Percentiles rank a stretch among this genome's conserved stretches.
These are phyloP conservation scores for Pteria penguin DNA, from an alignment of 2,888 invertebrate genomes.

Conservation along the genomic window DNA sequence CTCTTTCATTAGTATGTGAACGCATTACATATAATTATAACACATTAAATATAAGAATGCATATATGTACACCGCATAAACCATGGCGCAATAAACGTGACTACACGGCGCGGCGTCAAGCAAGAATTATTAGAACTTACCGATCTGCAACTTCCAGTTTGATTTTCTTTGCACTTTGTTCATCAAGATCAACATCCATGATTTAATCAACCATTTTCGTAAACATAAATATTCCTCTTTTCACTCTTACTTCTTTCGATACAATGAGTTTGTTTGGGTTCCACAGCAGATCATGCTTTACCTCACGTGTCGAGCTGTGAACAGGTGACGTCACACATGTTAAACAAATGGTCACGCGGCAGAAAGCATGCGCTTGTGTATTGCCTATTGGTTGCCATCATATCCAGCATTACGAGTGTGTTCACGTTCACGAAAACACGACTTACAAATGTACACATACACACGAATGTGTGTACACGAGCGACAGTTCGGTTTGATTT, in stretches of 20 bases:
- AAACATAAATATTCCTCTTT: background rate
- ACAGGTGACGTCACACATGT: conserved; percentile 29
- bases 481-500: no score
- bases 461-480: no score
- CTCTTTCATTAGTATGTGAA: no score
- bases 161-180: conserved; percentile 39
- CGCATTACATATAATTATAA: no score
- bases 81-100: background rate
- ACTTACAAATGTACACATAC: no score
- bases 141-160: conserved; percentile 37
- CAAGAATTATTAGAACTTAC: conserved; percentile 21
- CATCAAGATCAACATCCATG: conserved; percentile 1
- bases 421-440: no score
- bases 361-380: background rate
- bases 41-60: no score
- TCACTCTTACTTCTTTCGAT: background rate
- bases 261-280: background rate
- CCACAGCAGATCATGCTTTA: conserved; percentile 31
- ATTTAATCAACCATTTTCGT: conserved; percentile 18
- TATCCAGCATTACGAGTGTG: no score
- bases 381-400: no score
- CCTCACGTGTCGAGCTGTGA: conserved; percentile 39
- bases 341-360: conserved; percentile 29
- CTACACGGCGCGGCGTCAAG: background rate
- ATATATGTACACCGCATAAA: no score